Base-by-base conservation (phyloP, 2,888 invertebrate species). In the Thymelicus acteon region DNA sequence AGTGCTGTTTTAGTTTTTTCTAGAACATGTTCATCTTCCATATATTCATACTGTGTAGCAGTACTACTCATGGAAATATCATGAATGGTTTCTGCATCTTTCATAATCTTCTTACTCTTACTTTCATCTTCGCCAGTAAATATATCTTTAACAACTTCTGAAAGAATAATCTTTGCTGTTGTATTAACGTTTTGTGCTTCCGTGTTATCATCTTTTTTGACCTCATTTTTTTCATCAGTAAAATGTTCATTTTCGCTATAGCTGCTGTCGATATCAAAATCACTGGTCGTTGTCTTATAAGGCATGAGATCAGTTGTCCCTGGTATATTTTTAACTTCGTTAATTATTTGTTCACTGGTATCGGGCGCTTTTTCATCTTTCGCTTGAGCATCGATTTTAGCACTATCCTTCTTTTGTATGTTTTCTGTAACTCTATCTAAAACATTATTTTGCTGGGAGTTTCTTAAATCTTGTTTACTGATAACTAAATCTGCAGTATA, bases 31-130 rank as follows among this genome's bases (percentile, higher is more conserved):
- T 68, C 47, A n/a, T 62, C 31, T 31, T 31, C 62, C 37, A 62
- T 37, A 44, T 62, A 61, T 47, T 68, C 68, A 31, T 62, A 68
- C 39, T 68, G 68, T 40, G 70, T 70, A 12, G 58, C 57, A 49
- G 15, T 60, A 19, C 49, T 58, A 40, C 15, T 64, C 49, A 31
- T 60, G 6, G 58, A 58, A 49, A 58, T 60, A 31, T 68, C 54
- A 0, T 68, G 6, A 0, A 2, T 8, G 8, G 68, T 69, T 24
- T 57, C 39, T 10, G 58, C 63, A 49, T 69, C 58, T 7, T 60
- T 64, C 70, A 60, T 64, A 49, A 24, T 39, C 15, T 49, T 39
- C 24, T 64, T 64, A 10, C 10, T 40, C 10, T 37, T 37, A 6
- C 12, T 64, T 24, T 58, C 24, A 48, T 19, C 19, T 64, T 39